Evolutionary conservation across 2,797 vertebrate genomes (phyloP).

Genomic region (Vultur gryphus): DNA sequence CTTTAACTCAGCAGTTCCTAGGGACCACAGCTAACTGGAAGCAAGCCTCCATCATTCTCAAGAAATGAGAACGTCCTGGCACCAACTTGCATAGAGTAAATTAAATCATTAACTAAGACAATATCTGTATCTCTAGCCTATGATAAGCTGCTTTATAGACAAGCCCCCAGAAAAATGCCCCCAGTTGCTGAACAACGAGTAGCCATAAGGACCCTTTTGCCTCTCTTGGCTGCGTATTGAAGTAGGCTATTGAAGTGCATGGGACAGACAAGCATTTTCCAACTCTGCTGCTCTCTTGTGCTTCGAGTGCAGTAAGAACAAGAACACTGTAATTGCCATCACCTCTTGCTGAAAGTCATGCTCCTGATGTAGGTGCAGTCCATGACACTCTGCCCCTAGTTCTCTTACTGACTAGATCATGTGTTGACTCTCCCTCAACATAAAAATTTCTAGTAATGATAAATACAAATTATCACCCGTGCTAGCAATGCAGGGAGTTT

Average conservation of each 20-base stretch:
- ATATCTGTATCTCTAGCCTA: neutral
- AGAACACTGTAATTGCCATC: neutral
- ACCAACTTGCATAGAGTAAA: neutral
- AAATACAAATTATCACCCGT: neutral
- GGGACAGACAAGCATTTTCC: neutral
- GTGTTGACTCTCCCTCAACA: neutral
- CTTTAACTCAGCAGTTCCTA: conserved; percentile 31
- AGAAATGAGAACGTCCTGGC: neutral
- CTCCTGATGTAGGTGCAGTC: neutral
- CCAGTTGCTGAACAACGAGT: neutral
- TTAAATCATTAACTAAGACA: neutral
- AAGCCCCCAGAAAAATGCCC: neutral
- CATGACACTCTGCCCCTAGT: neutral
- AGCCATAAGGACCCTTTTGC: neutral
- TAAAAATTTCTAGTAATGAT: neutral
- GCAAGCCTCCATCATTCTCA: neutral
- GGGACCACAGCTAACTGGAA: neutral
- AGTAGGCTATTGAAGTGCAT: neutral
- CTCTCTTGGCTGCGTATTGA: neutral
- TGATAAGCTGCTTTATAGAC: neutral
- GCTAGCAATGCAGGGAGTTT: neutral
- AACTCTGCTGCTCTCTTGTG: neutral
- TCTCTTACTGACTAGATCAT: neutral
- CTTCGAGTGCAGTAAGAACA: neutral
- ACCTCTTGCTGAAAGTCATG: neutral